Conservation (phyloP, 2,888 invertebrate genomes). For the Drosophila algonquin region DNA sequence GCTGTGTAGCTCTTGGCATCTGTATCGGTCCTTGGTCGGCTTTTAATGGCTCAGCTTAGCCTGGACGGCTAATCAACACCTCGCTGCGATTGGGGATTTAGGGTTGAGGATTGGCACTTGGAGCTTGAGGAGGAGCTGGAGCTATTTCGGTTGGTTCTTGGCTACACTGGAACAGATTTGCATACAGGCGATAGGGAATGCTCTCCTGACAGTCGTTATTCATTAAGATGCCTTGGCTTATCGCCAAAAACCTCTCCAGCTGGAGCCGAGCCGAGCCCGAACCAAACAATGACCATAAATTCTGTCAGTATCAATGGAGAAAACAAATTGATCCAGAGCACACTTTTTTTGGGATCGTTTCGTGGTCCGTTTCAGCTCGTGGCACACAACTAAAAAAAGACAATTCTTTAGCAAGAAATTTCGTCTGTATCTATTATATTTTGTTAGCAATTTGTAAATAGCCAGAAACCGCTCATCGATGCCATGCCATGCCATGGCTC, state of each 20-base stretch:
- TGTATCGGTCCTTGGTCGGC: neutral
- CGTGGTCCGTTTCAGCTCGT: constrained; percentile 7
- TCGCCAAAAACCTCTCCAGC: constrained; percentile 28
- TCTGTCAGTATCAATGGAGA: constrained; percentile 4
- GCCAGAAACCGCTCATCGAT: neutral
- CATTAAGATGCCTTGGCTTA: constrained; percentile 60
- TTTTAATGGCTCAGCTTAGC: constrained; percentile 45
- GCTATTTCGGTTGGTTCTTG: neutral
- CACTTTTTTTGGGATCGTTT: neutral
- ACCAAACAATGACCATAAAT: neutral
- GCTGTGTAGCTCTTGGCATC: constrained; percentile 17
- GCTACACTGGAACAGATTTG: neutral
- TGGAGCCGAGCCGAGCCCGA: too few species aligned
- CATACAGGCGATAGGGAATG: constrained; percentile 3
- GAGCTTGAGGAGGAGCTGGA: too few species aligned
- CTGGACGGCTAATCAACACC: constrained; percentile 65
- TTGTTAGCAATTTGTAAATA: constrained; percentile 19
- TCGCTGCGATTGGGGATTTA: constrained; percentile 25
- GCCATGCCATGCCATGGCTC: neutral
- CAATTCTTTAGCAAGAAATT: neutral
- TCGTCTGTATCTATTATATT: constrained; percentile 2
- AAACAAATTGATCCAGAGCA: neutral
- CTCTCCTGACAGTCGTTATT: constrained; percentile 32
- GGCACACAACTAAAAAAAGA: neutral
- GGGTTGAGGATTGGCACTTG: neutral